Evolutionary conservation across 2,113 vertebrate genomes (phyloP), one percentile per base, ranked within the genome.

Genomic region (Melozone crissalis): DNA sequence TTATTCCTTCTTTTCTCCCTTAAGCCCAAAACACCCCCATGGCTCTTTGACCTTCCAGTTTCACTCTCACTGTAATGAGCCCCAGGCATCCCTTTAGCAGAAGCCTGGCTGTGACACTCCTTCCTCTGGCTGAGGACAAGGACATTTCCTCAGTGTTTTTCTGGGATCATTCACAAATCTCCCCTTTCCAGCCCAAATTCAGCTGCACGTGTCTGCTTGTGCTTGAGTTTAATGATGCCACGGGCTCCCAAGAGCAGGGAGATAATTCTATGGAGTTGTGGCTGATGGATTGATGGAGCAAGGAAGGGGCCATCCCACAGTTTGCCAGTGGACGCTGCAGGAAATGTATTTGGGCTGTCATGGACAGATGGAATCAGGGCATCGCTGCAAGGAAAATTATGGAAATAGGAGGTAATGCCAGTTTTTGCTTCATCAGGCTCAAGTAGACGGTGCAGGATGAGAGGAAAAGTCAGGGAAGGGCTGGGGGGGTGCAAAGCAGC

Each of bases 41-140:
- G 93, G 58, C 74, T 55, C 58, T 86, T 1, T 59, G 79, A 96
- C 95, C 94, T 95, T 81, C 87, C 84, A n/a, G 76, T 71, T 94
- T 83, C 72, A 83, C 51, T 84, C 72, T 63, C 52, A 30, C 68
- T 90, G 14, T 83, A 96, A 98, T 21, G 75, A 97, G 93, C 73
- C 63, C 62, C 39, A n/a, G 52, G 76, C 43, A 91, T 19, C 67
- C 66, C 80, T 94, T 89, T 49, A 72, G 90, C 43, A 74, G 73
- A 20, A 16, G 30, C 62, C n/a, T 30, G 78, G 62, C 75, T 4
- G 17, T 41, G 72, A 31, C 46, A 13, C 47, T 39, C 11, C 8
- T 52, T 55, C 82, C 49, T 51, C 79, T 22, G 62, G 65, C 66
- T 9, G 4, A 72, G 5, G 30, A 71, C 52, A 44, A 46, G 71